These are phyloP conservation scores for Onychomys torridus DNA, from an alignment of 2,797 vertebrate species.

Conservation along the genomic window DNA sequence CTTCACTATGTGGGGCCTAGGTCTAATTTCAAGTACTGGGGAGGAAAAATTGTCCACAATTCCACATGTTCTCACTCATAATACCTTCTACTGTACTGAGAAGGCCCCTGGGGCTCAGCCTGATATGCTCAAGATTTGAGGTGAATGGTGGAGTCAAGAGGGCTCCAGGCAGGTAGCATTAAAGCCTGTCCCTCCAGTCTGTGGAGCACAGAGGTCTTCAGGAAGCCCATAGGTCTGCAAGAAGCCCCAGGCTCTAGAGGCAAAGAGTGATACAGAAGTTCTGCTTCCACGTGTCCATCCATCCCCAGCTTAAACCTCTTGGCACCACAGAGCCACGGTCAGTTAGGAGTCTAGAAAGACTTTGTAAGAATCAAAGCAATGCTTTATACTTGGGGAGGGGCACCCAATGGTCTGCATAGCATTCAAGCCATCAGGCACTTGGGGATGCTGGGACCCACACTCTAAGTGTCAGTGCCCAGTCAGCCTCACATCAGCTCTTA, in stretches of 20 bases:
- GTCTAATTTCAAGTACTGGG: background rate
- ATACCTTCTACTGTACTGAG: background rate
- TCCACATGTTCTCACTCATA: background rate
- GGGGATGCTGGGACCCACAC: too few relatives aligned
- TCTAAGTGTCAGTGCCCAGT: background rate
- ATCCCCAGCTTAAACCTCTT: background rate
- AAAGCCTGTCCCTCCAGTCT: background rate
- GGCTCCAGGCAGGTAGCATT: background rate
- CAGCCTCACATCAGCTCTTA: background rate
- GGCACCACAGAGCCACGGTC: background rate
- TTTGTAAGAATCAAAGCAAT: background rate
- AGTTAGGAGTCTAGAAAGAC: background rate
- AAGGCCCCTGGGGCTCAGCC: background rate
- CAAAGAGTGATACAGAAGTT: too few relatives aligned
- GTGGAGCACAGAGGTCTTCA: background rate
- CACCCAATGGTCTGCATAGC: background rate
- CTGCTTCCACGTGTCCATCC: fast-evolving
- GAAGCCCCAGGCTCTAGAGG: background rate
- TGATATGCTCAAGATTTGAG: background rate
- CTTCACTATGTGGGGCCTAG: background rate
- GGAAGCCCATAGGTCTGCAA: background rate
- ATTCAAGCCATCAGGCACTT: background rate
- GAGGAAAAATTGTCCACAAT: background rate
- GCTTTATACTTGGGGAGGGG: background rate
- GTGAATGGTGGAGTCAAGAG: background rate